phyloP scores from a whole-genome alignment of 2,113 vertebrate species.

The Planiliza haematocheilus region DNA sequence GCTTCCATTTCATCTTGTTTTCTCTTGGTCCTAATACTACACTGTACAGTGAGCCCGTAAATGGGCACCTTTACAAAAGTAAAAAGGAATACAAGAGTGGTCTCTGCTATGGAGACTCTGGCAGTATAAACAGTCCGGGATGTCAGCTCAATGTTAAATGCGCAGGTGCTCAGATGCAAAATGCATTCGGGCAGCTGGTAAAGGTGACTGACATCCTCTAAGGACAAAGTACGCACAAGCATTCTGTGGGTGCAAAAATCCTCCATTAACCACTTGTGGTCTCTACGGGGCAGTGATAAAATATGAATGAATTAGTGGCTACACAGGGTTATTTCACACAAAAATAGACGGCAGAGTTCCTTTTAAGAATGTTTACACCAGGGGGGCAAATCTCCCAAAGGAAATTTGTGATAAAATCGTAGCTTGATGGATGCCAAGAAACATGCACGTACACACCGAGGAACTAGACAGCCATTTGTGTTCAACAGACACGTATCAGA shows the following conservation, averaged over 20 bases:
- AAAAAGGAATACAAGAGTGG: background rate
- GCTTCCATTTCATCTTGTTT: background rate
- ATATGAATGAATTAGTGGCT: conserved; percentile 62
- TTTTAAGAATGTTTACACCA: conserved; percentile 57
- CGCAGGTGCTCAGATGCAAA: conserved; percentile 43
- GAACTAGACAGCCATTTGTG: conserved; percentile 63
- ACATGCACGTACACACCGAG: conserved; percentile 31
- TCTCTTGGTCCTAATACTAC: background rate
- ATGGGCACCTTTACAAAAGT: background rate
- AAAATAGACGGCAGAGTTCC: conserved; percentile 28
- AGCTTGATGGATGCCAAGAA: conserved; percentile 46
- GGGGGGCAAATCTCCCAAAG: conserved; percentile 38
- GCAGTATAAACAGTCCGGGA: conserved; percentile 23
- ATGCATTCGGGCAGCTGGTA: conserved; percentile 40
- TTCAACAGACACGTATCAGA: conserved; percentile 58
- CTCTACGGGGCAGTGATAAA: conserved; percentile 48
- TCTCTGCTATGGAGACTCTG: conserved; percentile 14
- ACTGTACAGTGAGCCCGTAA: background rate
- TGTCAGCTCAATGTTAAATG: conserved; percentile 23
- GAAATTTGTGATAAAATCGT: conserved; percentile 55
- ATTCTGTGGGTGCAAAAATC: conserved; percentile 40
- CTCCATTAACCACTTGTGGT: conserved; percentile 43
- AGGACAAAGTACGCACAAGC: conserved; percentile 27
- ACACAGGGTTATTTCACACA: conserved; percentile 37
- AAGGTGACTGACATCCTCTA: conserved; percentile 50